Percentiles rank a stretch among this genome's conserved stretches.
Evolutionary conservation across 2,888 invertebrate genomes (phyloP).

Genomic region (Acleris emargana): DNA sequence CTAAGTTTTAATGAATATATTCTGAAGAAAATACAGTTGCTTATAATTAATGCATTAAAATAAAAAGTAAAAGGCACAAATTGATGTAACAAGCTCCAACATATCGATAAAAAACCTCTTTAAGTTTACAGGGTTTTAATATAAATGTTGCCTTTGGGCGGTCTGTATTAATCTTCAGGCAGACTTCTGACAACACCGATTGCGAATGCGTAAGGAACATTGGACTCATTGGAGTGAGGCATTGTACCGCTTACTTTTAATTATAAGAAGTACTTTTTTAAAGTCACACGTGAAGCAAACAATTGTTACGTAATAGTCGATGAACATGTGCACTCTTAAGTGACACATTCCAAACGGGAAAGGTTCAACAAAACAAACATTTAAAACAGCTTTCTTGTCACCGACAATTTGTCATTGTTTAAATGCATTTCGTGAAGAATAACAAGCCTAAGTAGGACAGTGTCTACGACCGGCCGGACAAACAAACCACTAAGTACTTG

Average conservation of each 20-base stretch:
- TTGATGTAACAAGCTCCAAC: conserved; percentile 8
- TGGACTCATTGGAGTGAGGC: not conserved
- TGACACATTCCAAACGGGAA: conserved; percentile 31
- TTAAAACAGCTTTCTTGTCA: conserved; percentile 24
- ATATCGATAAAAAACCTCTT: conserved; percentile 10
- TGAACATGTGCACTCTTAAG: conserved; percentile 19
- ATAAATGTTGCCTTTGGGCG: conserved; percentile 29
- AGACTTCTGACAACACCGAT: not conserved
- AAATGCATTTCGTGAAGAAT: conserved; percentile 32
- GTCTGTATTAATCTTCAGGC: conserved; percentile 19
- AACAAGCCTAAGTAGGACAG: conserved; percentile 29
- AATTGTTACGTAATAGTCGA: no score
- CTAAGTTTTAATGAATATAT: no score
- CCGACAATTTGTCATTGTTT: conserved; percentile 33
- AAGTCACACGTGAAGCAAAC: no score
- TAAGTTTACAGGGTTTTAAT: conserved; percentile 12
- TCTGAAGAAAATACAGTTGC: no score
- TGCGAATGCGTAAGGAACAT: not conserved
- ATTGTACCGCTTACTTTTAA: conserved; percentile 4
- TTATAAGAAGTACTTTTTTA: not conserved
- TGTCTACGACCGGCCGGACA: conserved; percentile 35
- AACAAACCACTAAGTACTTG: conserved; percentile 53
- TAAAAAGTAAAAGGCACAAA: not conserved
- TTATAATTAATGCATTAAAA: not conserved
- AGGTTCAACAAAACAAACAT: conserved; percentile 31